These are phyloP conservation scores for Aphidius colemani DNA, from an alignment of 2,888 invertebrate species.

Conservation along the genomic window DNA sequence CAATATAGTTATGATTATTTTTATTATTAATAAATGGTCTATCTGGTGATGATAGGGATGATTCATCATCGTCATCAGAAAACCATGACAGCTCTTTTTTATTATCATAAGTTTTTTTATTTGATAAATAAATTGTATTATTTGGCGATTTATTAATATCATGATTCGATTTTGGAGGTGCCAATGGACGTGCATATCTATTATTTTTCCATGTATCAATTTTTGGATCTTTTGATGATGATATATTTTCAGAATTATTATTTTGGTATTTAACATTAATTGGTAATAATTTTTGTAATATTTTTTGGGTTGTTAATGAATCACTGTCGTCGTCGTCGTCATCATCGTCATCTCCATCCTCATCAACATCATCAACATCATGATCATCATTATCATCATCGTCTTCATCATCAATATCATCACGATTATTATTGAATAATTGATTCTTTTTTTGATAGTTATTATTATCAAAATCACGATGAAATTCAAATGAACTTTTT, in stretches of 20 bases:
- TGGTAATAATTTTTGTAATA: not conserved
- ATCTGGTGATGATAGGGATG: constrained; percentile 37
- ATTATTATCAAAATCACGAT: not conserved
- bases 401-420: constrained; percentile 2
- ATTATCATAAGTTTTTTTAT: constrained; percentile 26
- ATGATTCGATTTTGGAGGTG: constrained; percentile 41
- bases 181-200: constrained; percentile 50
- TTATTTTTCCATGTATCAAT: constrained; percentile 21
- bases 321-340: constrained; percentile 6
- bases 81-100: constrained; percentile 27
- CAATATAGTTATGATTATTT: constrained; percentile 41
- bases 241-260: constrained; percentile 20
- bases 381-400: constrained; percentile 3
- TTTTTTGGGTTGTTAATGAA: not conserved
- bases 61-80: constrained; percentile 30
- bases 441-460: not conserved
- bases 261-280: constrained; percentile 8
- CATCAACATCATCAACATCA: not conserved
- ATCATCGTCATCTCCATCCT: not conserved
- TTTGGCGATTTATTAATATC: constrained; percentile 10
- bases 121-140: constrained; percentile 20
- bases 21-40: constrained; percentile 41
- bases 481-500: constrained; percentile 29
- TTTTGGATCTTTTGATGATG: not conserved
- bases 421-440: not conserved